A percentile compares a stretch with the other conserved stretches of the same genome.
Conservation (phyloP, 1,140 invertebrate genomes). For the Heliconius hewitsoni region DNA sequence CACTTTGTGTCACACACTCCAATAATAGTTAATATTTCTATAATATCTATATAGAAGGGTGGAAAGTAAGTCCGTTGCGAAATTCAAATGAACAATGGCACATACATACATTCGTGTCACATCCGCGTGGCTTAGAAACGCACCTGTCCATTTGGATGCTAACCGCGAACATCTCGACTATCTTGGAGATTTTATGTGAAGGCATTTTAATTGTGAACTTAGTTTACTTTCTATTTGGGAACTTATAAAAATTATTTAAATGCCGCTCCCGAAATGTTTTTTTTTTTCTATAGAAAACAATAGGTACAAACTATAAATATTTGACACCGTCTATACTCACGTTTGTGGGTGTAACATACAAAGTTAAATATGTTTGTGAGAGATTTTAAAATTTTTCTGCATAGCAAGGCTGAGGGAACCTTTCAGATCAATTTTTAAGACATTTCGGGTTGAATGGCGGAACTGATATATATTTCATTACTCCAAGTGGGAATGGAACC, state of each 20-base stretch:
- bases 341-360: too few relatives aligned
- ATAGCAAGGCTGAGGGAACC: too few relatives aligned
- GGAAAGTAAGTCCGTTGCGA: constrained; percentile 9
- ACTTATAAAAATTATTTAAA: not conserved
- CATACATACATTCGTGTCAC: constrained; percentile 46
- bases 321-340: not conserved
- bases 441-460: too few relatives aligned
- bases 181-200: constrained; percentile 12
- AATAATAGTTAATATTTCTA: not conserved
- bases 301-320: not conserved
- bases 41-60: constrained; percentile 6
- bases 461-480: too few relatives aligned
- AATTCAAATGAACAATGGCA: constrained; percentile 44
- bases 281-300: not conserved
- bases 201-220: not conserved
- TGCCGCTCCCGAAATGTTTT: not conserved
- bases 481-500: too few relatives aligned
- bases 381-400: too few relatives aligned
- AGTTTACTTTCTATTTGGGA: constrained; percentile 1
- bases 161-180: constrained; percentile 5
- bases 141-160: constrained; percentile 29
- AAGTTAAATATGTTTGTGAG: too few relatives aligned
- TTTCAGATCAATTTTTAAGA: too few relatives aligned
- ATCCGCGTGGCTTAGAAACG: constrained; percentile 40
- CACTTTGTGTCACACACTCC: too few relatives aligned